These are phyloP conservation scores for Megaceryle alcyon DNA, from an alignment of 2,797 vertebrate species.

Conservation along the genomic window DNA sequence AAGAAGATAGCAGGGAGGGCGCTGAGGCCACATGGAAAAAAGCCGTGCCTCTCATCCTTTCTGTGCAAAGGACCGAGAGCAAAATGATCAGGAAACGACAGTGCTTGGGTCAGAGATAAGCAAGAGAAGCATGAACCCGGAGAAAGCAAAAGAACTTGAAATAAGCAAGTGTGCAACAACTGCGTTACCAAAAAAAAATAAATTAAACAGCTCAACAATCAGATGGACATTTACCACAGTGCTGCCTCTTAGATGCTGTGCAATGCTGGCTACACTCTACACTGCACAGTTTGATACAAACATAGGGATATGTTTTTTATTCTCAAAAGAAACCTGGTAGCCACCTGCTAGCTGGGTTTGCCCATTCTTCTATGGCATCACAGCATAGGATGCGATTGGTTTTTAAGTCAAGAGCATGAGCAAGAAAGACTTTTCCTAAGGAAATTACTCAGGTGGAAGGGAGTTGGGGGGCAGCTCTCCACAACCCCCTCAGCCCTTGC, in stretches of 20 bases:
- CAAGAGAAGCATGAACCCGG: not conserved
- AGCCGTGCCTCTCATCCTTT: not conserved
- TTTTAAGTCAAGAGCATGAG: not conserved
- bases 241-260: not conserved
- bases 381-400: no score
- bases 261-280: not conserved
- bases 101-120: not conserved
- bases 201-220: not conserved
- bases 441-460: not conserved
- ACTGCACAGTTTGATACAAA: not conserved
- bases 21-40: not conserved
- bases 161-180: not conserved
- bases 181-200: not conserved
- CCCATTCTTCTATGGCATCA: not conserved
- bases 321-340: not conserved
- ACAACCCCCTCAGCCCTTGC: fast-evolving
- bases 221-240: not conserved
- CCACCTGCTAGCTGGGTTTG: not conserved
- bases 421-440: not conserved
- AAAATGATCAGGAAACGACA: not conserved
- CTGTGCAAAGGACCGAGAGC: not conserved
- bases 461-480: not conserved
- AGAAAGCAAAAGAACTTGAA: not conserved
- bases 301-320: not conserved
- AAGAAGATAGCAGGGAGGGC: not conserved